Base-by-base conservation (phyloP, 2,113 vertebrate genomes). In the Rhodinocichla rosea region DNA sequence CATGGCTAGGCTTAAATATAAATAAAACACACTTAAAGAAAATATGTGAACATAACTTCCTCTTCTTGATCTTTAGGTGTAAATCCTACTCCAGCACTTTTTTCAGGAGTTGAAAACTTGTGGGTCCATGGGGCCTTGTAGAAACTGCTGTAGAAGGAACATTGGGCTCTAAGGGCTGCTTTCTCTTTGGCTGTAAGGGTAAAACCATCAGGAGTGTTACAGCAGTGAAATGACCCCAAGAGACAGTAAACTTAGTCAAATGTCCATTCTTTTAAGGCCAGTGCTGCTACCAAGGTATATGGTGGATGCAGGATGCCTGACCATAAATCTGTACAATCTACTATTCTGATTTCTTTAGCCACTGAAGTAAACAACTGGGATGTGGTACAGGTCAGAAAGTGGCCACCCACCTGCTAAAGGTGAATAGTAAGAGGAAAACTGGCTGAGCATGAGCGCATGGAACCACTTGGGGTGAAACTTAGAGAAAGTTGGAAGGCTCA, bases 31-130 rank as follows among this genome's bases (percentile, higher is more conserved):
- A 37, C 33, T 80, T 74, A 50, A 77, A 90, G 71, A 77, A 93
- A 94, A 95, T 83, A 91, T n/a, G 33, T 88, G 83, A 95, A 89
- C 73, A 35, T 88, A 89, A 81, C 71, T 95, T 86, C 40, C 44
- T 80, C 50, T 79, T 90, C 76, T 88, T 94, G 79, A 90, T 96
- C 90, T 77, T 26, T 64, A 88, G 85, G 92, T 95, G 95, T 93
- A 97, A 97, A 95, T 96, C 90, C 87, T 95, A 45, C 44, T 32
- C 68, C 76, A 77, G 5, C 39, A 40, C 60, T 63, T 94, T 91
- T 77, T 80, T 84, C 67, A 32, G 55, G 32, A 70, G 28, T 55
- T 93, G 76, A 56, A 86, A 92, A 92, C 83, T 96, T 95, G 86
- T 89, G 64, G 32, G 90, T 90, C 93, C 90, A 56, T 68, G 44